These are phyloP conservation scores for Micromys minutus DNA, from an alignment of 2,113 vertebrate genomes.

Conservation along the genomic window DNA sequence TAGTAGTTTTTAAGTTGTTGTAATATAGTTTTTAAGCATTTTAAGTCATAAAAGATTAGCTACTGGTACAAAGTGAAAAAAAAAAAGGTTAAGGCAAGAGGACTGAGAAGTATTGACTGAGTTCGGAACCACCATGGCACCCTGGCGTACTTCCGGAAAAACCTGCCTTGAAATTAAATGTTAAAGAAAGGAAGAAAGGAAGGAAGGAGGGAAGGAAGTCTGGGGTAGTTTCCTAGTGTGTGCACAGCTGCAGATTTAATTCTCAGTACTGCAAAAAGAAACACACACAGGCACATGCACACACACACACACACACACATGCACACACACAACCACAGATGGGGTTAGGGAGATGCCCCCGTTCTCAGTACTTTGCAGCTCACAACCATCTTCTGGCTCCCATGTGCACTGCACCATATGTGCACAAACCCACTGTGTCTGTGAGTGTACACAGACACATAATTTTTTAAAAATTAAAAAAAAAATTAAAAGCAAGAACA, in stretches of 20 bases:
- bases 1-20: constrained; percentile 43
- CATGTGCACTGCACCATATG: background rate
- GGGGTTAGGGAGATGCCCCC: background rate
- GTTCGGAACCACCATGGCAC: background rate
- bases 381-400: background rate
- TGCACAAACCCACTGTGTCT: background rate
- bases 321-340: too few species aligned
- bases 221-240: background rate
- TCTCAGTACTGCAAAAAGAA: background rate
- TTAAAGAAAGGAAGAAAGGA: too few species aligned
- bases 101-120: background rate
- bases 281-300: background rate
- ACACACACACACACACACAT: too few species aligned
- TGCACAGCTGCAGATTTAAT: background rate
- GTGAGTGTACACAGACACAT: background rate
- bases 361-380: background rate
- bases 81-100: background rate
- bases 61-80: background rate
- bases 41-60: constrained; percentile 30
- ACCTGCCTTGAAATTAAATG: background rate
- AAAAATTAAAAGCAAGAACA: background rate
- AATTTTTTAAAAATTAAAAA: background rate
- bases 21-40: constrained; percentile 46
- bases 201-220: too few species aligned
- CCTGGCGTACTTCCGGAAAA: background rate